Evolutionary conservation across 2,888 invertebrate genomes (phyloP).

Genomic region (Torymus aiolomorphi): DNA sequence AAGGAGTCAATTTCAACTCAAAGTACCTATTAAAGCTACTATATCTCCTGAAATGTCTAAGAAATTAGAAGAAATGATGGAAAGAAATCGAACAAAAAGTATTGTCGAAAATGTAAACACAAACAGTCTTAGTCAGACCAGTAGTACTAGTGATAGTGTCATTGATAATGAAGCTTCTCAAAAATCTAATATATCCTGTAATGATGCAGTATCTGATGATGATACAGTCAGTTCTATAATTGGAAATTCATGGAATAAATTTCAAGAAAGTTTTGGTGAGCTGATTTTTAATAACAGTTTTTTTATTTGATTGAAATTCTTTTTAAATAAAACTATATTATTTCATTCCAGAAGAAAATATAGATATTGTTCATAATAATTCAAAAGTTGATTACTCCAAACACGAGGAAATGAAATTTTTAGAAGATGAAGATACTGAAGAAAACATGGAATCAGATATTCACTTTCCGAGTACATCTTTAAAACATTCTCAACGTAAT

Average conservation of each 20-base stretch:
- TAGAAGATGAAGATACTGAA: slow-evolving; percentile 8
- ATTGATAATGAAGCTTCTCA: too few relatives aligned
- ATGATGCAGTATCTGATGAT: background rate
- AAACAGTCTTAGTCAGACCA: background rate
- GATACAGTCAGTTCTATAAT: too few relatives aligned
- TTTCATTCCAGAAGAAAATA: background rate
- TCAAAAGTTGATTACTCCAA: background rate
- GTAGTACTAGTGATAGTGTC: background rate
- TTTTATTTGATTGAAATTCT: too few relatives aligned
- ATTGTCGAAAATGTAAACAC: background rate
- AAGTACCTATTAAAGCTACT: slow-evolving; percentile 69
- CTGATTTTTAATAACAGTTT: too few relatives aligned
- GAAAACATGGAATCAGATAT: background rate
- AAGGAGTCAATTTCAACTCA: slow-evolving; percentile 67
- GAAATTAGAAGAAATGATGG: slow-evolving; percentile 65
- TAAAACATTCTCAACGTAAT: background rate
- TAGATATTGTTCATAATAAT: background rate
- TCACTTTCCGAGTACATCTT: background rate
- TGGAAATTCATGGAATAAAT: too few relatives aligned
- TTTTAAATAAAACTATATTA: background rate
- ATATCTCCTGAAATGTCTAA: slow-evolving; percentile 63
- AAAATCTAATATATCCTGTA: background rate
- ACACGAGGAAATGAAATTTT: background rate
- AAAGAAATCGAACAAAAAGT: slow-evolving; percentile 59
- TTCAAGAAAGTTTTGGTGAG: too few relatives aligned